Conservation (phyloP, 2,888 invertebrate species). For the Drosophila kambysellisi region DNA sequence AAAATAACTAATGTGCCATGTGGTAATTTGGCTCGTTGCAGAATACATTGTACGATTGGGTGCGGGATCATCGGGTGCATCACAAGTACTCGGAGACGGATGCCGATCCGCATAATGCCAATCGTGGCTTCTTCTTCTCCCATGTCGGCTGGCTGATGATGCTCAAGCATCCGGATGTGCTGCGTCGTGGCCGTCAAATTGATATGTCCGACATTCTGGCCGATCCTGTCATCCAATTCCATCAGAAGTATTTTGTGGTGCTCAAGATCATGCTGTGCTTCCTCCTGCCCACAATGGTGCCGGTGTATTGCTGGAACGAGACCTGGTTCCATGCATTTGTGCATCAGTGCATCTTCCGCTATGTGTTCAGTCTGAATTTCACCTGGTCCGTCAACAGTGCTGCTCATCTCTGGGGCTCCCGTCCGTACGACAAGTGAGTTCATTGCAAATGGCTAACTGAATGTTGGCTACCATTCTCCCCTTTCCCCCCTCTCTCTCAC, state of each 20-base stretch:
- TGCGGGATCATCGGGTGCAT: constrained; percentile 91
- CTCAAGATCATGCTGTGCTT: constrained; percentile 90
- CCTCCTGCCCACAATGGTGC: constrained; percentile 89
- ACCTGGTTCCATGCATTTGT: constrained; percentile 88
- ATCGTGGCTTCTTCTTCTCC: constrained; percentile 95
- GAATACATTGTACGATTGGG: constrained; percentile 96
- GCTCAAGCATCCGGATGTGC: constrained; percentile 94
- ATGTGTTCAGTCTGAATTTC: constrained; percentile 90
- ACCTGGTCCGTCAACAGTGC: constrained; percentile 97
- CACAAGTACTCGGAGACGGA: constrained; percentile 93
- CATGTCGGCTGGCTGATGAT: constrained; percentile 97
- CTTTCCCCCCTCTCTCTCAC: constrained; percentile 71
- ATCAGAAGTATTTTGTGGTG: constrained; percentile 90
- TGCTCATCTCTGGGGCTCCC: constrained; percentile 91
- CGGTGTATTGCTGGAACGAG: constrained; percentile 90
- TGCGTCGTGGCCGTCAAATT: constrained; percentile 90
- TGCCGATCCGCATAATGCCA: constrained; percentile 93
- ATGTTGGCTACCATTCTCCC: constrained; percentile 4
- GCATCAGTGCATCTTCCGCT: constrained; percentile 89
- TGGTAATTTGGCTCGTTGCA: constrained; percentile 83
- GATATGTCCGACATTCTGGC: constrained; percentile 92
- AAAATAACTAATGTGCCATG: background rate
- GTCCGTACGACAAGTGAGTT: constrained; percentile 90
- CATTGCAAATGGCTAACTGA: background rate
- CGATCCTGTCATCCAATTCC: constrained; percentile 92